Percentiles rank a stretch among this genome's conserved stretches.
Conservation (phyloP, 2,888 invertebrate genomes). For the Chromoteleia sp. region DNA sequence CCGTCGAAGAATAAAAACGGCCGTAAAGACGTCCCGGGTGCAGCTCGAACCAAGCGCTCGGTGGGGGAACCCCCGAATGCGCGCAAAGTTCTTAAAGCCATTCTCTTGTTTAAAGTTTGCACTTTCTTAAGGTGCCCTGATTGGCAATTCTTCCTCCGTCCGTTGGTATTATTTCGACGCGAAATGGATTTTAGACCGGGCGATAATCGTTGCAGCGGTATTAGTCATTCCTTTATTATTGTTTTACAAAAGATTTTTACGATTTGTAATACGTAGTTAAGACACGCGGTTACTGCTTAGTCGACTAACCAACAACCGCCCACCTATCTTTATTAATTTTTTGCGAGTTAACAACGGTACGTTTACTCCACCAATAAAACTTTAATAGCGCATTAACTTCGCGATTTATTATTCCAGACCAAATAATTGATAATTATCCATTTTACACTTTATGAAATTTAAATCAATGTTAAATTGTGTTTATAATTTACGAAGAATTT, state of each 20-base stretch:
- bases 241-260: constrained; percentile 32
- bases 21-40: background rate
- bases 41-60: background rate
- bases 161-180: background rate
- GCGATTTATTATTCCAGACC: too few relatives aligned
- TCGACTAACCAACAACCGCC: constrained; percentile 15
- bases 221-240: constrained; percentile 21
- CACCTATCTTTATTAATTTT: constrained; percentile 19
- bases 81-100: constrained; percentile 12
- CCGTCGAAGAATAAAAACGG: background rate
- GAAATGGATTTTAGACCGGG: background rate
- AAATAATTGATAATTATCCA: background rate
- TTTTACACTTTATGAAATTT: background rate
- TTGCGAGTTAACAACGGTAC: background rate
- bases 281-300: background rate
- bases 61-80: background rate
- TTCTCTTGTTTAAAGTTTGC: background rate
- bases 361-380: constrained; percentile 13
- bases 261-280: constrained; percentile 32
- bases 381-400: constrained; percentile 1
- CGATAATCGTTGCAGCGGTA: background rate
- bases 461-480: background rate
- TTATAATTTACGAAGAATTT: background rate
- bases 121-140: constrained; percentile 1
- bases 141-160: background rate